Conservation (phyloP, 2,113 vertebrate species). For the Ploceus nigricollis region DNA sequence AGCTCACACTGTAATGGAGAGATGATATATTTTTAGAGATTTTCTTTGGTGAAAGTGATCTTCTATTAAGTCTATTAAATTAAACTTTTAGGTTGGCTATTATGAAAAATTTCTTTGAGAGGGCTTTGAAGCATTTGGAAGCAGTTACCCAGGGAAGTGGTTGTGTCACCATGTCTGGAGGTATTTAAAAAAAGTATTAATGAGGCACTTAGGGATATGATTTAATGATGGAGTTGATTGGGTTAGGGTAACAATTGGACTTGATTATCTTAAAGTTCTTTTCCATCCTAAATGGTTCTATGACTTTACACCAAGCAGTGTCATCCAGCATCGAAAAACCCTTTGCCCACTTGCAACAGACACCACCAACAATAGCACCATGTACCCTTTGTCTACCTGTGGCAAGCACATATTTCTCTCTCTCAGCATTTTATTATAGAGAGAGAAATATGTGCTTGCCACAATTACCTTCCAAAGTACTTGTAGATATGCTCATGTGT, state of each 20-base stretch:
- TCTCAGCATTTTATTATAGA: too few species aligned
- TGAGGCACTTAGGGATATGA: accelerated
- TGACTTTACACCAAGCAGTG: neutral
- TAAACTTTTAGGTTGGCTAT: neutral
- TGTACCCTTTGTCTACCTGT: accelerated
- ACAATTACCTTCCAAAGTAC: neutral
- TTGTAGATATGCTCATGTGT: neutral
- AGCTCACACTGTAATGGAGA: neutral
- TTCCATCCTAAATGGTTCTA: neutral
- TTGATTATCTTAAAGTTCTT: neutral
- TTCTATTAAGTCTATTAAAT: neutral
- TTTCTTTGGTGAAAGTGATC: neutral
- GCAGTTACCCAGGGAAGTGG: accelerated
- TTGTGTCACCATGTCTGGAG: neutral
- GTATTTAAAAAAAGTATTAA: neutral
- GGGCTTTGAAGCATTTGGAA: neutral
- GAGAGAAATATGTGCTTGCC: too few species aligned
- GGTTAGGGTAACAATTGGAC: too few species aligned
- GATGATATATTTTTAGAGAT: neutral
- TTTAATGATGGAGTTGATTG: neutral
- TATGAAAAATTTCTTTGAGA: neutral
- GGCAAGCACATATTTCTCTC: too few species aligned
- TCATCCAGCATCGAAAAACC: neutral
- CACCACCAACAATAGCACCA: neutral
- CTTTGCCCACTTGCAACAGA: neutral